Base-by-base conservation (phyloP, 1,140 invertebrate species). In the Neodiprion pinetum region DNA sequence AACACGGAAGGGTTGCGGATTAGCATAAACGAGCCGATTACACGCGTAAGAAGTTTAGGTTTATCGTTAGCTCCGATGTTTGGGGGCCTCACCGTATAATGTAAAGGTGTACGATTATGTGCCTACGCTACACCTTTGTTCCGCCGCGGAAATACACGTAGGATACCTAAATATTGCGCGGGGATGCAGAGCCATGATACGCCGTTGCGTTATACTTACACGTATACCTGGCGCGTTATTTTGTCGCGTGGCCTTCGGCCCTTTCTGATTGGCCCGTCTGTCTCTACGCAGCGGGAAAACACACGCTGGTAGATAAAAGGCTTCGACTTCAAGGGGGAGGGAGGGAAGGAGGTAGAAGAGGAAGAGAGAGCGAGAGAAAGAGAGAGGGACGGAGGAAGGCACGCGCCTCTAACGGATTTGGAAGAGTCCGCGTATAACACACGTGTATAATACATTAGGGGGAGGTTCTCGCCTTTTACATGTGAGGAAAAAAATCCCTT, bases 1-100 rank as follows among this genome's bases (percentile, higher is more conserved):
- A 82, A 82, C 78, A 80, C 71, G 75, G 79, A 86, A 86, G 85
- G 85, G 84, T 86, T 86, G 80, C 70, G 75, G 80, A 86, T 86
- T 86, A 86, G 82, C 84, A 86, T 86, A 86, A 86, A 82, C 82
- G 80, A 76, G 76, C 75, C 83, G 80, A 83, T 86, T 84, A 84
- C 82, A 83, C 79, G 83, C 75, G 69, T 74, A 61, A 61, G 53
- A 61, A 61, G 53, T 61, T 61, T 61, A 61, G 53, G 53, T 61
- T 61, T 40, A 40, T 40, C 28, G 28, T 40, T 40, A 40, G 28
- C 28, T 40, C 5, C 28, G 28, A 40, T 40, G 28, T 40, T 40
- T 2, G 28, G 28, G 28, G 28, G 28, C 28, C 5, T 40, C 28
- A 40, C 28, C 5, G 28, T 40, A 40, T 40, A 40, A 3, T 40